Conservation (phyloP, 2,888 invertebrate genomes). For the Neelides folsomi region DNA sequence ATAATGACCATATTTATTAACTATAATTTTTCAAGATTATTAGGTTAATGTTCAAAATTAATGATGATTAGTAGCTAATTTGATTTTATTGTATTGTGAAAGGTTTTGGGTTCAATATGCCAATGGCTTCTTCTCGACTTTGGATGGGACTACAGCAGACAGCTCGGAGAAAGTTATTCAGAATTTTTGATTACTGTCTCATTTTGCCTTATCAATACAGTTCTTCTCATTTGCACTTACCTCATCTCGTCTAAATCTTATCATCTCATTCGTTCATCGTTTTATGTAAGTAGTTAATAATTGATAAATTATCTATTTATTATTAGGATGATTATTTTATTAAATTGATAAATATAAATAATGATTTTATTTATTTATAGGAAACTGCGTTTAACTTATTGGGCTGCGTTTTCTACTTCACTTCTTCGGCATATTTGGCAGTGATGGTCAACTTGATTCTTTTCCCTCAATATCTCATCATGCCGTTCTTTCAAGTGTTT, state of each 20-base stretch:
- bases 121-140: constrained; percentile 67
- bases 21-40: background rate
- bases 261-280: constrained; percentile 59
- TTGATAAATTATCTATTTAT: too few relatives aligned
- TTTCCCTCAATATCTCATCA: constrained; percentile 58
- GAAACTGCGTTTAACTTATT: constrained; percentile 65
- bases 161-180: constrained; percentile 64
- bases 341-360: background rate
- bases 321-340: background rate
- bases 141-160: constrained; percentile 56
- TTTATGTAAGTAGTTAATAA: constrained; percentile 81
- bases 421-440: constrained; percentile 65
- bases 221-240: constrained; percentile 61
- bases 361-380: constrained; percentile 42
- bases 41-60: background rate
- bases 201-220: constrained; percentile 63
- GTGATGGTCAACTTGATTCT: constrained; percentile 63
- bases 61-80: background rate
- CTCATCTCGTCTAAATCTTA: constrained; percentile 63
- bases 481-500: constrained; percentile 64
- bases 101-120: constrained; percentile 67
- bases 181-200: constrained; percentile 67
- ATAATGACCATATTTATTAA: background rate
- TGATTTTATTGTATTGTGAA: constrained; percentile 25
- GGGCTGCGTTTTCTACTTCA: constrained; percentile 63